Evolutionary conservation across 1,140 invertebrate species (phyloP).

Genomic region (Bursaphelenchus mucronatus): DNA sequence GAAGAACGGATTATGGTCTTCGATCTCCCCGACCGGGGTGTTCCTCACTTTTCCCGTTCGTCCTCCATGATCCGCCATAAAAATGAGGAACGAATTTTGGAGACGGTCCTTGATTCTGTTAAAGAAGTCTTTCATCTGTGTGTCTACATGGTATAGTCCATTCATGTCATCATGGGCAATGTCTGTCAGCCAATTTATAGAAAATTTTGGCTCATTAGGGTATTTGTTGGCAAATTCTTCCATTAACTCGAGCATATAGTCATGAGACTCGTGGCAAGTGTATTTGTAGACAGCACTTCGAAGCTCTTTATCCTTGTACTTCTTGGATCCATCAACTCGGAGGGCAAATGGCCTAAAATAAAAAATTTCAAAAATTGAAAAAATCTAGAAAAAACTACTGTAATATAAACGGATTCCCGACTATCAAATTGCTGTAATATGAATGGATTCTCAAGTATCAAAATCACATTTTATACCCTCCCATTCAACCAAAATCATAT

Average conservation of each 20-base stretch:
- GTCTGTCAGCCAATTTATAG: conserved; percentile 19
- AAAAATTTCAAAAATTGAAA: background rate
- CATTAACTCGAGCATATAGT: conserved; percentile 14
- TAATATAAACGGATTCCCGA: too few species aligned
- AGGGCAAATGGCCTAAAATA: conserved; percentile 17
- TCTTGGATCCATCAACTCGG: conserved; percentile 7
- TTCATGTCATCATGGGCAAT: conserved; percentile 19
- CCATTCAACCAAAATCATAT: too few species aligned
- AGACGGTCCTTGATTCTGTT: conserved; percentile 12
- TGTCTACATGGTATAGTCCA: conserved; percentile 24
- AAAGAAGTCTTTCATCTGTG: conserved; percentile 20
- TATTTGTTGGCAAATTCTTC: conserved; percentile 24
- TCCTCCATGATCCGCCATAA: conserved; percentile 35
- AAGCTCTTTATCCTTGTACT: conserved; percentile 19
- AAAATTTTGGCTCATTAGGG: conserved; percentile 26
- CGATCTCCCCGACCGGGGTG: conserved; percentile 26
- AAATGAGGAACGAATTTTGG: conserved; percentile 31
- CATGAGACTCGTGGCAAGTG: conserved; percentile 9
- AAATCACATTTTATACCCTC: too few species aligned
- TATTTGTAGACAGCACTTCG: background rate
- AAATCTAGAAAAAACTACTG: background rate
- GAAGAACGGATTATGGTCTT: conserved; percentile 38
- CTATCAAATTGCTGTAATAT: too few species aligned
- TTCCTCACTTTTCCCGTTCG: conserved; percentile 18
- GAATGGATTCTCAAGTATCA: too few species aligned